These are phyloP conservation scores for Philypnodon macrostomus DNA, from an alignment of 2,797 vertebrate genomes.

Conservation along the genomic window DNA sequence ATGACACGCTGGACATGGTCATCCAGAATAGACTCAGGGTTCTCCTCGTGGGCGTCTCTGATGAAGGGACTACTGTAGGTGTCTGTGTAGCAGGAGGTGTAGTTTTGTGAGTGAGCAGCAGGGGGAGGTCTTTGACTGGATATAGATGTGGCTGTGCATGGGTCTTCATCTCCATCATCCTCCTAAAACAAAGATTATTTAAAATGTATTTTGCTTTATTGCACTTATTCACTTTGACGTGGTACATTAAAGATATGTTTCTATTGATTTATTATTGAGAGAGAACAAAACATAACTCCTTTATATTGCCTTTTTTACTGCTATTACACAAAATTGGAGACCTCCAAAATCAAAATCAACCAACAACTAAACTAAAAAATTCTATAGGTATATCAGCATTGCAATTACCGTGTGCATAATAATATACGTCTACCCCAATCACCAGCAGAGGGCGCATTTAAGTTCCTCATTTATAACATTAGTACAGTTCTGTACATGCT, in stretches of 20 bases:
- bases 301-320: no score
- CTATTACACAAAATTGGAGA: no score
- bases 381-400: no score
- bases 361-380: no score
- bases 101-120: constrained; percentile 80
- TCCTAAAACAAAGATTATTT: constrained; percentile 79
- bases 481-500: neutral
- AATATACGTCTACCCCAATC: constrained; percentile 12
- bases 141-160: constrained; percentile 71
- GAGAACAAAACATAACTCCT: no score
- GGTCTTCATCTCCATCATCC: constrained; percentile 89
- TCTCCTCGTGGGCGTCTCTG: constrained; percentile 91
- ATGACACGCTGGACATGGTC: constrained; percentile 96
- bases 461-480: neutral
- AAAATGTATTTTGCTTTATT: no score
- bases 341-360: no score
- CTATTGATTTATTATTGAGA: no score
- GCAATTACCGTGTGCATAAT: neutral
- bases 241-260: no score
- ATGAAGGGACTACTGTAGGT: constrained; percentile 76
- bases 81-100: constrained; percentile 83
- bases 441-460: constrained; percentile 64
- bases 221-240: no score
- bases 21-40: constrained; percentile 95
- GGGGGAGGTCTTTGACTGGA: constrained; percentile 84